These are phyloP conservation scores for Lampris incognitus DNA, from an alignment of 2,113 vertebrate species.

Conservation along the genomic window DNA sequence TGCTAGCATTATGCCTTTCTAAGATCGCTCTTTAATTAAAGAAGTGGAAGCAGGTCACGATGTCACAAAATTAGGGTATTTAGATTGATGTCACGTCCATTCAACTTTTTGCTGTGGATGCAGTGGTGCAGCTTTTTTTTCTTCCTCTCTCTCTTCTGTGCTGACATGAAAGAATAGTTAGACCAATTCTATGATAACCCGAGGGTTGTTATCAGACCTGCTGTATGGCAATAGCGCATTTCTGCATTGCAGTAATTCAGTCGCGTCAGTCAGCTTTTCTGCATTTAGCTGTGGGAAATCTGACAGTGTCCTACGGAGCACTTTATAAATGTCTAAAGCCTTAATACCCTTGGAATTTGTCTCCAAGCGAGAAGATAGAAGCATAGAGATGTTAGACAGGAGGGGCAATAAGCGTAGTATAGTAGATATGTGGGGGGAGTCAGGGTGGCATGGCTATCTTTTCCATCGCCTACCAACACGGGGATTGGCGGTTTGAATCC, in stretches of 20 bases:
- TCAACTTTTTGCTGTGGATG: slow-evolving; percentile 39
- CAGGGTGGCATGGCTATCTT: slow-evolving; percentile 35
- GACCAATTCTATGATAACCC: slow-evolving; percentile 35
- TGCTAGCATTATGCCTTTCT: slow-evolving; percentile 46
- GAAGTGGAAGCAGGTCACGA: slow-evolving; percentile 38
- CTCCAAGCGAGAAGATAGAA: slow-evolving; percentile 23
- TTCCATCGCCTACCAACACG: no score
- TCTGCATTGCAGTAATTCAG: slow-evolving; percentile 36
- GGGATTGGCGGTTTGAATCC: no score
- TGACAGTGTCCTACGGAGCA: slow-evolving; percentile 71
- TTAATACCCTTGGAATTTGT: slow-evolving; percentile 68
- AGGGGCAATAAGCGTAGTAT: no score
- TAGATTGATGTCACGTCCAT: slow-evolving; percentile 60
- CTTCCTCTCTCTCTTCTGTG: slow-evolving; percentile 10
- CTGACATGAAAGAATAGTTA: slow-evolving; percentile 33
- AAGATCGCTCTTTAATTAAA: slow-evolving; percentile 47
- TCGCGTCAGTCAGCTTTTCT: slow-evolving; percentile 28
- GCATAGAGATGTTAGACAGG: not conserved
- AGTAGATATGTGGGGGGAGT: not conserved
- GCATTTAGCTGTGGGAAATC: slow-evolving; percentile 33
- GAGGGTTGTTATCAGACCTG: slow-evolving; percentile 53
- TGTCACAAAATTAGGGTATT: slow-evolving; percentile 53
- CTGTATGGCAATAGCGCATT: slow-evolving; percentile 57
- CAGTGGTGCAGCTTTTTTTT: slow-evolving; percentile 46
- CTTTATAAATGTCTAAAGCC: slow-evolving; percentile 80